phyloP scores from a whole-genome alignment of 2,888 invertebrate species.

The Eupithecia exiguata region DNA sequence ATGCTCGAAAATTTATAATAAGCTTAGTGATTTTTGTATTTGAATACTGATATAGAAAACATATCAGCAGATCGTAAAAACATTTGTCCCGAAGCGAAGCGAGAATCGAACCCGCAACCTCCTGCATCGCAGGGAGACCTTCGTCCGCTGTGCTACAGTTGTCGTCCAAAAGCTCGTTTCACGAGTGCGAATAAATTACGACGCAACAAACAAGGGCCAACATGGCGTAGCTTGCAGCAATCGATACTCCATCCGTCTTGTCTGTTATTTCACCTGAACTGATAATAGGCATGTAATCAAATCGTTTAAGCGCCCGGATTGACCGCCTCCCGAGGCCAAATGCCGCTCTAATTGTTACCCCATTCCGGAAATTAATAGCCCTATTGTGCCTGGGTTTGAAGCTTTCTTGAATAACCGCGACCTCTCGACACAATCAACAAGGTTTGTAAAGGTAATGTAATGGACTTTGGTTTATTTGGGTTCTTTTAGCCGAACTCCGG shows the following conservation, averaged over 20 bases:
- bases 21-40: too few species aligned
- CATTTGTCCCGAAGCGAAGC: not conserved
- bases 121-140: not conserved
- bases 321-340: slow-evolving; percentile 30
- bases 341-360: slow-evolving; percentile 36
- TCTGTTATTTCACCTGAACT: slow-evolving; percentile 35
- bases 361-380: slow-evolving; percentile 35
- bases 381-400: slow-evolving; percentile 28
- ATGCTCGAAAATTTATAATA: too few species aligned
- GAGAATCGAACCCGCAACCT: not conserved
- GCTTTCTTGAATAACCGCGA: slow-evolving; percentile 30
- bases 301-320: slow-evolving; percentile 34
- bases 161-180: not conserved
- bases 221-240: slow-evolving; percentile 11
- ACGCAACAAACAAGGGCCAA: not conserved
- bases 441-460: slow-evolving; percentile 16
- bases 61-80: not conserved
- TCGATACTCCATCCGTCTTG: slow-evolving; percentile 32
- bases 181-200: slow-evolving; percentile 2
- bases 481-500: slow-evolving; percentile 13
- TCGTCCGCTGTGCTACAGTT: not conserved
- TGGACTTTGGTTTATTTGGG: slow-evolving; percentile 15
- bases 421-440: slow-evolving; percentile 22
- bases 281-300: slow-evolving; percentile 38
- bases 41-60: too few species aligned